Evolutionary conservation across 1,140 invertebrate species (phyloP).

Genomic region (Drosophila nikananu): DNA sequence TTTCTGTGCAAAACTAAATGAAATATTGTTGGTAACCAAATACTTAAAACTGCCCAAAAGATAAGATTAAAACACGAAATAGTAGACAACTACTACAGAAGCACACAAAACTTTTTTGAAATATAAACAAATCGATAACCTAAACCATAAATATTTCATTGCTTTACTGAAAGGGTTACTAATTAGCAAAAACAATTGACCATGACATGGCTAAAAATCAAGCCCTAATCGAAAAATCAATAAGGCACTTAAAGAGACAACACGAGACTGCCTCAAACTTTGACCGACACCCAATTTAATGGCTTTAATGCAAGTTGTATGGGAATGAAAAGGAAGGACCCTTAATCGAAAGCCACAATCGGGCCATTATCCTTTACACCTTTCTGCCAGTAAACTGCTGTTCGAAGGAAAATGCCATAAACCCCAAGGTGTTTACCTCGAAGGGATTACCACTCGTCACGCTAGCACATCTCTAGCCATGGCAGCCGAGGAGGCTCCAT

Average conservation of each 20-base stretch:
- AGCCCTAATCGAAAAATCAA: slow-evolving; percentile 17
- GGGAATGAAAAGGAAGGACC: neutral
- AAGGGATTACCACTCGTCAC: slow-evolving; percentile 51
- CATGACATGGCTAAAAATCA: slow-evolving; percentile 10
- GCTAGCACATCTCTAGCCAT: slow-evolving; percentile 38
- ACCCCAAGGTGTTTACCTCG: slow-evolving; percentile 33
- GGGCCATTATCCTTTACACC: slow-evolving; percentile 32
- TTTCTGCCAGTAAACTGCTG: neutral
- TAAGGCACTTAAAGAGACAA: slow-evolving; percentile 6
- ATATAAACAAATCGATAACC: neutral
- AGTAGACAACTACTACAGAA: neutral
- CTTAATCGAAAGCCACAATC: slow-evolving; percentile 21
- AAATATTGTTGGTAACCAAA: slow-evolving; percentile 3
- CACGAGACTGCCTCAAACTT: neutral
- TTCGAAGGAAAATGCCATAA: slow-evolving; percentile 28
- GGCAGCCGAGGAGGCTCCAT: neutral
- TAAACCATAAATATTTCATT: neutral
- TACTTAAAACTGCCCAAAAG: neutral
- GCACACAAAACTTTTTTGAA: neutral
- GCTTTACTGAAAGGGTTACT: neutral
- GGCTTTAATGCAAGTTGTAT: slow-evolving; percentile 1
- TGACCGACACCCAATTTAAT: neutral
- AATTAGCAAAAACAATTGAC: slow-evolving; percentile 9
- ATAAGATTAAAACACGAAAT: slow-evolving; percentile 6
- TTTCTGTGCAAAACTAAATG: neutral